Percentiles rank a stretch among this genome's conserved stretches.
Evolutionary conservation across 2,113 vertebrate species (phyloP).

Genomic region (Stigmatopora nigra): DNA sequence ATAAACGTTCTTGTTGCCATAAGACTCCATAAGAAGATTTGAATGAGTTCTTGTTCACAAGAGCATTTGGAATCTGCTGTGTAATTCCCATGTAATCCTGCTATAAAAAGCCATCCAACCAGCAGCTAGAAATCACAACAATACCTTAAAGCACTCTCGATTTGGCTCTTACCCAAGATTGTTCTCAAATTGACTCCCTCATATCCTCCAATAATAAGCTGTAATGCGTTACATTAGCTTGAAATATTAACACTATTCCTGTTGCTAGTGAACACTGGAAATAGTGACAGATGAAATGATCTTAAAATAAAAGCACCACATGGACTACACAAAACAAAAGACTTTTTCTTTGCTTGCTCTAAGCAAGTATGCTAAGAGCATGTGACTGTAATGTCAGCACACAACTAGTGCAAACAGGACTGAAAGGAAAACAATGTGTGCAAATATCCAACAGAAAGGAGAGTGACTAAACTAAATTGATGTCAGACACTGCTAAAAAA

Average conservation of each 20-base stretch:
- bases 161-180: not conserved
- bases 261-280: not conserved
- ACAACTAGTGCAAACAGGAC: not conserved
- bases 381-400: constrained; percentile 6
- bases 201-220: not conserved
- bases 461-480: not conserved
- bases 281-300: not conserved
- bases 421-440: constrained; percentile 4
- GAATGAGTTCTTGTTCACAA: not conserved
- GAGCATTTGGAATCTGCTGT: not conserved
- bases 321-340: not conserved
- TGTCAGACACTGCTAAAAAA: not conserved
- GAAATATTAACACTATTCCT: not conserved
- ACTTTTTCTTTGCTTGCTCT: constrained; percentile 3
- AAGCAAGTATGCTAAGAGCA: not conserved
- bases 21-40: not conserved
- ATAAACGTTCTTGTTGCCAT: not conserved
- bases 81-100: not conserved
- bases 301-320: constrained; percentile 1
- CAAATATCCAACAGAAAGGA: not conserved
- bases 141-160: not conserved
- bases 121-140: not conserved
- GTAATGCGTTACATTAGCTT: not conserved
- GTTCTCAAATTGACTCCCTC: not conserved
- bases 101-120: not conserved